Base-by-base conservation (phyloP, 2,113 vertebrate genomes). In the Perognathus longimembris region DNA sequence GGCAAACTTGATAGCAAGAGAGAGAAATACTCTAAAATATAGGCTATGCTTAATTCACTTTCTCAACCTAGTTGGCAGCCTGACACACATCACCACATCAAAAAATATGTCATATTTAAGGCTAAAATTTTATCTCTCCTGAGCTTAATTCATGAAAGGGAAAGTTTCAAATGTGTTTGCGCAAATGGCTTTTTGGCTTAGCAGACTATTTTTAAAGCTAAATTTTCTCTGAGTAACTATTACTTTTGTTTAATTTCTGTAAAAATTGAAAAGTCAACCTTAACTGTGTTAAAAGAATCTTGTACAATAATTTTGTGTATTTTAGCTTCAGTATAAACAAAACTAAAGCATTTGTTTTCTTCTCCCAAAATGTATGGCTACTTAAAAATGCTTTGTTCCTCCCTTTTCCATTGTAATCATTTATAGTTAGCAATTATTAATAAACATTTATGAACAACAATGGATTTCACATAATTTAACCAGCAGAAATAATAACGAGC, bases 231-330 rank as follows among this genome's bases (percentile, higher is more conserved):
- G 76, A 97, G 71, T 93, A 97, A 93, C 7, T 83, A 96, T 97
- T 87, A 94, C 81, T 98, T 98, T 97, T 94, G 95, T 63, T 94
- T 96, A 97, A 89, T 93, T 96, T 93, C 94, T 74, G 38, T 95
- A 96, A 70, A 0, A 95, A 97, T 95, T 71, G 70, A 92, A 97
- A 95, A 95, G 38, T 95, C 96, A 97, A 93, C 87, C 63, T 95
- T 96, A 95, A 89, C 0, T 95, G 92, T 98, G 95, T 97, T 93
- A 97, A 98, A 96, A 40, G 3, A 95, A 96, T 78, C 3, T 96
- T 98, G 97, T 98, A 98, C 85, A 98, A 96, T 94, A 97, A 97
- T 98, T 98, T 98, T 97, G 96, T 98, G 98, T 98, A 97, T 97
- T 98, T 98, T 97, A 98, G 97, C 97, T 97, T 97, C 95, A 96